These are phyloP conservation scores for Zosterops japonicus DNA, from an alignment of 2,113 vertebrate species.

Conservation along the genomic window DNA sequence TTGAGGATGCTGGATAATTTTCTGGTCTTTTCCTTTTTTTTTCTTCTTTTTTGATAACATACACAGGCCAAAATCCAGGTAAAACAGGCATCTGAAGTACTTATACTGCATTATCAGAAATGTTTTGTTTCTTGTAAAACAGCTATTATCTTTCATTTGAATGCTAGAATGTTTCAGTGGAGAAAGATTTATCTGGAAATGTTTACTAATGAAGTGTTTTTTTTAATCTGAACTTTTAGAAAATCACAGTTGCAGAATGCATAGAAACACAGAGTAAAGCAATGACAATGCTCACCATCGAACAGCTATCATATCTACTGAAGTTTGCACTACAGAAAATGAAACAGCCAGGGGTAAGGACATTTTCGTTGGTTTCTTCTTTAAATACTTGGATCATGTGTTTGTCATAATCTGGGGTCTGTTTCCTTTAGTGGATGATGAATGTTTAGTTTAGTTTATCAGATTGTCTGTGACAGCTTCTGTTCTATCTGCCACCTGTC, in stretches of 20 bases:
- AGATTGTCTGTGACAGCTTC: neutral
- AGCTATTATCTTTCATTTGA: neutral
- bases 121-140: neutral
- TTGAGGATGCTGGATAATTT: neutral
- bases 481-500: neutral
- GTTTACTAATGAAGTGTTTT: constrained; percentile 45
- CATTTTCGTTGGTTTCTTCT: neutral
- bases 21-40: neutral
- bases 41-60: neutral
- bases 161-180: neutral
- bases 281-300: constrained; percentile 96
- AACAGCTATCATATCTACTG: constrained; percentile 96
- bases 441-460: neutral
- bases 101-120: neutral
- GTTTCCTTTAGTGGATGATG: neutral
- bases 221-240: constrained; percentile 80
- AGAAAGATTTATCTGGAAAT: neutral
- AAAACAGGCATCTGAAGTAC: neutral
- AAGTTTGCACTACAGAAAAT: constrained; percentile 99
- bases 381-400: neutral
- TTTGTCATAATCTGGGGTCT: neutral
- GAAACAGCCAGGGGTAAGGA: constrained; percentile 97
- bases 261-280: constrained; percentile 99
- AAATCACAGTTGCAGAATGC: constrained; percentile 99
- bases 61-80: neutral